phyloP scores from a whole-genome alignment of 2,888 invertebrate species.

The Plebejus argus region DNA sequence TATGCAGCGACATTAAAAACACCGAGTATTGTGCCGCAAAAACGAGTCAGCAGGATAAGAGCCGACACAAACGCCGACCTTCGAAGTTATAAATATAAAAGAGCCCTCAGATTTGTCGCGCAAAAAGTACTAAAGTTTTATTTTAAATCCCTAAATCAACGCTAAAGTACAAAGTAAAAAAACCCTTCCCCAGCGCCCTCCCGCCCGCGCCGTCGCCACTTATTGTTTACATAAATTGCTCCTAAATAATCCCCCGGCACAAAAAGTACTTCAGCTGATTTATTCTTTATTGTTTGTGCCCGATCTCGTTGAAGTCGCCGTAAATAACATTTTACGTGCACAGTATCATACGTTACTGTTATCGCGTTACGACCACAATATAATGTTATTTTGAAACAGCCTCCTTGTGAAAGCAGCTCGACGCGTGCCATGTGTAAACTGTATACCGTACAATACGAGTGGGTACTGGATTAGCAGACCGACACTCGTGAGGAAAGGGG shows the following conservation, averaged over 20 bases:
- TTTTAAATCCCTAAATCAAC: constrained; percentile 17
- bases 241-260: neutral
- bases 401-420: no score
- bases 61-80: constrained; percentile 12
- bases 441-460: neutral
- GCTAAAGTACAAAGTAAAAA: neutral
- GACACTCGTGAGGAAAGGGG: neutral
- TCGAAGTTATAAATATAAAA: constrained; percentile 23
- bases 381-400: neutral
- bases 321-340: neutral
- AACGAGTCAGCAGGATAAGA: neutral
- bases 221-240: neutral
- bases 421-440: neutral
- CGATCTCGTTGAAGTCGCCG: neutral
- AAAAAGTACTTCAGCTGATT: neutral
- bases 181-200: neutral
- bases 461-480: neutral
- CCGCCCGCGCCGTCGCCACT: neutral
- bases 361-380: neutral
- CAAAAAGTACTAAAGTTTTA: constrained; percentile 12
- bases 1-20: neutral
- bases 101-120: constrained; percentile 9
- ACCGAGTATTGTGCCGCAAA: neutral
- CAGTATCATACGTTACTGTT: neutral
- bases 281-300: neutral